Evolutionary conservation across 2,888 invertebrate genomes (phyloP).

Genomic region (Trissolcus brochymenae): DNA sequence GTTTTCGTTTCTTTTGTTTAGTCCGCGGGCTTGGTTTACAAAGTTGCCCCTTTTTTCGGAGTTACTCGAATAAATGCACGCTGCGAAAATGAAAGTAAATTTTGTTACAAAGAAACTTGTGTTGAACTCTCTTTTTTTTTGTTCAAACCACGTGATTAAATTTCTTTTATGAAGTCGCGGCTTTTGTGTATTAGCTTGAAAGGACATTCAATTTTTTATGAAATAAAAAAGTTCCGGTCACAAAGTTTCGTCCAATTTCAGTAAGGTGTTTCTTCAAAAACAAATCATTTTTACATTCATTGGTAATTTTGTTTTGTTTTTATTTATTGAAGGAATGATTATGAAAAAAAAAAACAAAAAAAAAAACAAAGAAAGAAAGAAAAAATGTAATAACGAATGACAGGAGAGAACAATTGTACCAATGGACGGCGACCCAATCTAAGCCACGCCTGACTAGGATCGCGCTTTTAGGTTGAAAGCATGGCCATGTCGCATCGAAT

Average conservation of each 20-base stretch:
- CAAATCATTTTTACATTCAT: slow-evolving; percentile 26
- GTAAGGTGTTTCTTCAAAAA: no score
- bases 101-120: slow-evolving; percentile 13
- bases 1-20: no score
- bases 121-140: slow-evolving; percentile 2
- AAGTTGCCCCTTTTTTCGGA: not conserved
- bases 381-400: slow-evolving; percentile 30
- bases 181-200: not conserved
- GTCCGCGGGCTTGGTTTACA: no score
- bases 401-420: slow-evolving; percentile 33
- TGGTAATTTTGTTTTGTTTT: slow-evolving; percentile 32
- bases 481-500: slow-evolving; percentile 66
- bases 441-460: slow-evolving; percentile 54
- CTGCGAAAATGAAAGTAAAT: slow-evolving; percentile 26
- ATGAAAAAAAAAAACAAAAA: slow-evolving; percentile 29
- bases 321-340: slow-evolving; percentile 40
- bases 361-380: no score
- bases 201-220: not conserved
- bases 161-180: slow-evolving; percentile 4
- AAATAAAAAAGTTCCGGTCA: no score
- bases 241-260: no score
- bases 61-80: slow-evolving; percentile 13
- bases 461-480: slow-evolving; percentile 73
- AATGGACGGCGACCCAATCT: slow-evolving; percentile 40
- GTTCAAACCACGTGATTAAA: not conserved